These are phyloP conservation scores for Oithona nana DNA, from an alignment of 2,888 invertebrate genomes.

Conservation along the genomic window DNA sequence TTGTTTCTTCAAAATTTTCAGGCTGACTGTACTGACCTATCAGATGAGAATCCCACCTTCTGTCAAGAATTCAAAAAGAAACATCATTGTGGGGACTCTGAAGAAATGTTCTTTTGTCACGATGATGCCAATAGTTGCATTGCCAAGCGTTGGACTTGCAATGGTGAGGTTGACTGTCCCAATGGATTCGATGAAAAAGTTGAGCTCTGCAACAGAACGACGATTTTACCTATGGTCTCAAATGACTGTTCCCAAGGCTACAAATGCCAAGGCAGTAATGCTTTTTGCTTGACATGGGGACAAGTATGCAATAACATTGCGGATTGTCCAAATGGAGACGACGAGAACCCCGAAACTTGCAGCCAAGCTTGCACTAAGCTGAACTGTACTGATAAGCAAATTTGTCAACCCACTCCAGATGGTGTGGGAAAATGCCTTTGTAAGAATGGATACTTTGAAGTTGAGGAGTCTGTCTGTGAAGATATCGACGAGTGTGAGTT, in stretches of 20 bases:
- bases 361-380: too few species aligned
- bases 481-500: neutral
- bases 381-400: neutral
- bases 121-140: conserved; percentile 13
- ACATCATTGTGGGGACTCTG: neutral
- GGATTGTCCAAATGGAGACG: too few species aligned
- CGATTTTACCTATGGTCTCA: neutral
- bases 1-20: neutral
- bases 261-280: neutral
- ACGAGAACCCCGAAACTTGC: too few species aligned
- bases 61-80: neutral
- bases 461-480: neutral
- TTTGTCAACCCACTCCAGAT: conserved; percentile 18
- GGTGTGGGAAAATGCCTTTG: neutral
- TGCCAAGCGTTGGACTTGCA: conserved; percentile 20
- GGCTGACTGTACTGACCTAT: conserved; percentile 22
- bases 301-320: neutral
- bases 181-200: conserved; percentile 22
- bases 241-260: neutral
- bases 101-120: neutral
- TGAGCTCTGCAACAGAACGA: neutral
- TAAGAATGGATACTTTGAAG: neutral
- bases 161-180: conserved; percentile 22
- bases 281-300: neutral
- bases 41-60: conserved; percentile 20